Conservation (phyloP, 2,797 vertebrate species). For the Peromyscus nudipes region DNA sequence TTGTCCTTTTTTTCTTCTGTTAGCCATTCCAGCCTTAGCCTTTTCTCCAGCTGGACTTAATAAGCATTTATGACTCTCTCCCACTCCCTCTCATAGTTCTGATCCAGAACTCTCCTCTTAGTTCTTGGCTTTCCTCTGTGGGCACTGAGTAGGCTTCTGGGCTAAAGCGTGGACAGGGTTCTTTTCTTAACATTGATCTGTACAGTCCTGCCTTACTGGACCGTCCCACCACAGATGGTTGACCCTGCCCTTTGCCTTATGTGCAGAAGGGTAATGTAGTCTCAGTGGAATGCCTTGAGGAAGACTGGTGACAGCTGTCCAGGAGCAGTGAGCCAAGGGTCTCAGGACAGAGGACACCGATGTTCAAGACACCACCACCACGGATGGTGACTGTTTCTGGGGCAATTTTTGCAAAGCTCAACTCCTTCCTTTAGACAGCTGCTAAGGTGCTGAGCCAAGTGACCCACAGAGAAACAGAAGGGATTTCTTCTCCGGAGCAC, state of each 20-base stretch:
- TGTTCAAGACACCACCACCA: rapidly evolving
- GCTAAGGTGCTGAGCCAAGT: background rate
- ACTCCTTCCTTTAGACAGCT: background rate
- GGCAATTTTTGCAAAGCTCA: background rate
- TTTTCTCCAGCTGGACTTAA: conserved; percentile 62
- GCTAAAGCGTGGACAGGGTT: conserved; percentile 64
- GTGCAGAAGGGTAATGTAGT: background rate
- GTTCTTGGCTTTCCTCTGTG: conserved; percentile 68
- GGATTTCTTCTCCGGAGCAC: background rate
- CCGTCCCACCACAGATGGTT: rapidly evolving
- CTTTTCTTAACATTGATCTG: background rate
- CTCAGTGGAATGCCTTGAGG: background rate
- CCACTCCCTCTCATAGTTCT: conserved; percentile 40
- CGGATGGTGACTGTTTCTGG: background rate
- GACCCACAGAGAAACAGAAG: background rate
- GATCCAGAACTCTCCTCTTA: conserved; percentile 83
- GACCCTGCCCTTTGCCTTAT: background rate
- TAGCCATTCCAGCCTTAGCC: background rate
- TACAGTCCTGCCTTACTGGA: background rate
- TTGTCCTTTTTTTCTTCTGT: background rate
- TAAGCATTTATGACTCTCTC: conserved; percentile 51
- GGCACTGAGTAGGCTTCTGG: conserved; percentile 33
- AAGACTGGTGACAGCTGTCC: background rate
- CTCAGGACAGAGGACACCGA: rapidly evolving
- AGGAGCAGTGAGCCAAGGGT: background rate